phyloP scores from a whole-genome alignment of 1,140 invertebrate species.

The Nasonia vitripennis region DNA sequence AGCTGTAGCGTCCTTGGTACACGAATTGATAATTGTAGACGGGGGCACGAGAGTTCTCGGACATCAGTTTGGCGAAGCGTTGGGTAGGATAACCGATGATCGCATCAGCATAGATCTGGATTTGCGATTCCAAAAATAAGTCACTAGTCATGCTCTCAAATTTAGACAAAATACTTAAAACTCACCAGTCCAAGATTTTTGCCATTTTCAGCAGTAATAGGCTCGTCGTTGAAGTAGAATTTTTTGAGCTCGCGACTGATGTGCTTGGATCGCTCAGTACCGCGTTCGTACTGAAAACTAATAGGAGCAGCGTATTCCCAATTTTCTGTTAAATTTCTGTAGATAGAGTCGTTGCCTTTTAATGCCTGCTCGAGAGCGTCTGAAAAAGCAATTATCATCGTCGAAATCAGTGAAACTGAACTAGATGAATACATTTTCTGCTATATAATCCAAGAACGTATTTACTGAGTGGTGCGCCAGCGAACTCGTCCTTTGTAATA shows the following conservation, averaged over 20 bases:
- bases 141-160: no score
- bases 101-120: constrained; percentile 59
- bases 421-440: no score
- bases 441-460: background rate
- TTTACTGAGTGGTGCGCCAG: background rate
- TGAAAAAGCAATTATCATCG: background rate
- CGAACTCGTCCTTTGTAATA: constrained; percentile 25
- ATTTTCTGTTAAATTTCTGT: constrained; percentile 2
- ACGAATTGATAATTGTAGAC: constrained; percentile 63
- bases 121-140: no score
- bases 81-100: constrained; percentile 55
- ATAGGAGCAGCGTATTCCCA: constrained; percentile 68
- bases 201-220: constrained; percentile 63
- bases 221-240: constrained; percentile 68
- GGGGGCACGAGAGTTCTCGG: constrained; percentile 45
- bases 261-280: constrained; percentile 67
- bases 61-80: constrained; percentile 57
- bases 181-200: constrained; percentile 61
- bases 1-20: constrained; percentile 62
- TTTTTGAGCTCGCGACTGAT: constrained; percentile 71
- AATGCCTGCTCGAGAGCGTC: background rate
- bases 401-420: no score
- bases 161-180: no score
- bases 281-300: constrained; percentile 74
- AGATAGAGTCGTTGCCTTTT: constrained; percentile 24